phyloP scores from a whole-genome alignment of 2,113 vertebrate genomes.

The Python bivittatus region DNA sequence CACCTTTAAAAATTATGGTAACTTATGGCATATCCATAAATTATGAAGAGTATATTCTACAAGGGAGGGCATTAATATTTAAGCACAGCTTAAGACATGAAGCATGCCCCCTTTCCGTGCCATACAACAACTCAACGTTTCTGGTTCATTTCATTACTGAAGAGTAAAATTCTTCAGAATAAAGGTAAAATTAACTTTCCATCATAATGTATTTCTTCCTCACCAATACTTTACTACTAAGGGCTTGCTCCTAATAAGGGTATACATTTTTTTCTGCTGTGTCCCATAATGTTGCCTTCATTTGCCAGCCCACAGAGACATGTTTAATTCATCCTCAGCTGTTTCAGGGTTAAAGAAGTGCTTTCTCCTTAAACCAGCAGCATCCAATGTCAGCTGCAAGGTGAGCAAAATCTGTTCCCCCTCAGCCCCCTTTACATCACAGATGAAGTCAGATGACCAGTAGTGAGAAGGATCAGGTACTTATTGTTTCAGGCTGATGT shows the following conservation, averaged over 20 bases:
- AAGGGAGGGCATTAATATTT: constrained; percentile 63
- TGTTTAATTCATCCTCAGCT: neutral
- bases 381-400: neutral
- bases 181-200: constrained; percentile 32
- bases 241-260: neutral
- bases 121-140: constrained; percentile 31
- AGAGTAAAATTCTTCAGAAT: constrained; percentile 10
- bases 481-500: neutral
- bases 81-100: constrained; percentile 52
- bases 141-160: constrained; percentile 30
- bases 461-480: neutral
- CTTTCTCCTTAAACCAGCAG: neutral
- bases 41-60: constrained; percentile 60
- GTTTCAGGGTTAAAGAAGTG: neutral
- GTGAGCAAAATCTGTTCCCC: neutral
- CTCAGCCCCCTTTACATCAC: neutral
- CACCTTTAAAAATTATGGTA: constrained; percentile 46
- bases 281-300: neutral
- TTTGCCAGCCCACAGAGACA: neutral
- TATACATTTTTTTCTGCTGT: neutral
- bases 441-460: neutral
- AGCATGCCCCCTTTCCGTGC: constrained; percentile 14
- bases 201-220: neutral
- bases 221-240: neutral
- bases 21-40: constrained; percentile 58